Conservation (phyloP, 2,113 vertebrate genomes). For the Centropristis striata region DNA sequence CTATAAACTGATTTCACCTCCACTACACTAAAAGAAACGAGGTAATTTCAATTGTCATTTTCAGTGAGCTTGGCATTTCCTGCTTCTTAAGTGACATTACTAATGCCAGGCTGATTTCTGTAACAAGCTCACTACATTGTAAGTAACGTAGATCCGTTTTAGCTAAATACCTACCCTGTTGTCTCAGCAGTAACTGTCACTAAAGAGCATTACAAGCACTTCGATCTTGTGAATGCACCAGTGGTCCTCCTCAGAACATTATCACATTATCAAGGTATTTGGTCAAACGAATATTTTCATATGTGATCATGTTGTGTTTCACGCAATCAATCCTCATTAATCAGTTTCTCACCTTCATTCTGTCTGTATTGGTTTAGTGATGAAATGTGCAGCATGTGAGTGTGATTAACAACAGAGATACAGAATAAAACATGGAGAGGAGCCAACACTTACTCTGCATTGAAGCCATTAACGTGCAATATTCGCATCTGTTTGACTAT, state of each 20-base stretch:
- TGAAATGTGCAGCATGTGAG: not conserved
- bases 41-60: no score
- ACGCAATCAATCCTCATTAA: not conserved
- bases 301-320: not conserved
- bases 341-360: not conserved
- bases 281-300: conserved; percentile 11
- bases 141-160: no score
- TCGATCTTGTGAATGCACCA: not conserved
- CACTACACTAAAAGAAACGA: no score
- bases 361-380: not conserved
- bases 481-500: conserved; percentile 99
- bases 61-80: no score
- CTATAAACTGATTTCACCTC: no score
- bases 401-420: not conserved
- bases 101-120: no score
- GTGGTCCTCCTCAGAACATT: not conserved
- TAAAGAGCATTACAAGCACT: no score
- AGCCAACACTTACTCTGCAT: conserved; percentile 95
- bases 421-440: not conserved
- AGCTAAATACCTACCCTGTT: no score
- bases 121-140: no score
- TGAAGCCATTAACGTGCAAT: conserved; percentile 99
- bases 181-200: no score
- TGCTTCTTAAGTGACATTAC: no score
- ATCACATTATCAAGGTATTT: conserved; percentile 3